Evolutionary conservation across 2,888 invertebrate genomes (phyloP).

Genomic region (Drosophila fulvimacula): DNA sequence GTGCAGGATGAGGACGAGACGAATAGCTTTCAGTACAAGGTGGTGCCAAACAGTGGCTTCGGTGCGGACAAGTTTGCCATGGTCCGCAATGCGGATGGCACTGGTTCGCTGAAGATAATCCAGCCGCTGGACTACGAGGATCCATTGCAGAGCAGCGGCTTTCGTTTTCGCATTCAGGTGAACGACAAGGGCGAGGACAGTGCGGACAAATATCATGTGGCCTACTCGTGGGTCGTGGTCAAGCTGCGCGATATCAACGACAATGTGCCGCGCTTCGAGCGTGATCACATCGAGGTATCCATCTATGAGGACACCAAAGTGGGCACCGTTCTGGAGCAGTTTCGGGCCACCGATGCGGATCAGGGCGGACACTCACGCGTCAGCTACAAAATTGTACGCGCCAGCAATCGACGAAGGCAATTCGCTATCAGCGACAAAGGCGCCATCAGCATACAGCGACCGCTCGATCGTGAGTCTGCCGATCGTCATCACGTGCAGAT

Average conservation of each 20-base stretch:
- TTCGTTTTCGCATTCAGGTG: constrained; percentile 96
- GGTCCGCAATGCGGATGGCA: constrained; percentile 97
- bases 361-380: constrained; percentile 96
- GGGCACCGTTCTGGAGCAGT: constrained; percentile 95
- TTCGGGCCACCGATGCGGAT: constrained; percentile 97
- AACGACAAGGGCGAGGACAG: constrained; percentile 96
- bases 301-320: constrained; percentile 96
- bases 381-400: constrained; percentile 94
- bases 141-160: constrained; percentile 96
- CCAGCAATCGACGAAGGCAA: constrained; percentile 95
- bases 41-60: constrained; percentile 95
- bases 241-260: constrained; percentile 97
- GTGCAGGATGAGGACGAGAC: constrained; percentile 98
- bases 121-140: constrained; percentile 98
- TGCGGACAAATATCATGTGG: constrained; percentile 97
- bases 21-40: constrained; percentile 97
- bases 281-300: constrained; percentile 95
- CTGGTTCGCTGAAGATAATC: constrained; percentile 96
- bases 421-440: constrained; percentile 97
- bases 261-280: constrained; percentile 96
- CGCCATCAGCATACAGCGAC: constrained; percentile 95
- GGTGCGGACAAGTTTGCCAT: constrained; percentile 98
- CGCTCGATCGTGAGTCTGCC: constrained; percentile 95
- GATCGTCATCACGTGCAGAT: constrained; percentile 97
- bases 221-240: constrained; percentile 97